These are phyloP conservation scores for Coreoperca whiteheadi DNA, from an alignment of 2,113 vertebrate species.

Conservation along the genomic window DNA sequence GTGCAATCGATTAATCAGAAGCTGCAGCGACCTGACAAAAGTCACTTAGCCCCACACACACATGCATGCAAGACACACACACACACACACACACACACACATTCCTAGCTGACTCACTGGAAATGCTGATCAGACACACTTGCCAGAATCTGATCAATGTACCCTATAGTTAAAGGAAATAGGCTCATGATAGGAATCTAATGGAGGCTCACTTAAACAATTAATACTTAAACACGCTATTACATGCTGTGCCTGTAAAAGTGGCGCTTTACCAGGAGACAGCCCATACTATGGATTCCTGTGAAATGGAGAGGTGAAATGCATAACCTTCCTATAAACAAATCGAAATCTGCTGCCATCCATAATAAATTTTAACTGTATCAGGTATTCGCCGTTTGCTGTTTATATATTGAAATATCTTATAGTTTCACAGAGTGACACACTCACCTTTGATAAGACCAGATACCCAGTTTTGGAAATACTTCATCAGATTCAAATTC, in stretches of 20 bases:
- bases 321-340: not conserved
- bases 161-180: slow-evolving; percentile 73
- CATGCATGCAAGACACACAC: not conserved
- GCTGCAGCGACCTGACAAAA: slow-evolving; percentile 7
- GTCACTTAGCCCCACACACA: not conserved
- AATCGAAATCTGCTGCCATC: slow-evolving; percentile 5
- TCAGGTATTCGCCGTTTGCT: not conserved
- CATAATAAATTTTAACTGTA: not conserved
- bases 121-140: slow-evolving; percentile 57
- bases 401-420: not conserved
- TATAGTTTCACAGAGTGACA: not conserved
- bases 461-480: too few relatives aligned
- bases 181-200: slow-evolving; percentile 72
- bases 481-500: not conserved
- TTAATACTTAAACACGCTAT: slow-evolving; percentile 68
- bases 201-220: slow-evolving; percentile 68
- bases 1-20: slow-evolving; percentile 31
- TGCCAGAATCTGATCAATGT: slow-evolving; percentile 71
- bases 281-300: slow-evolving; percentile 44
- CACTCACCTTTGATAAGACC: too few relatives aligned
- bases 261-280: slow-evolving; percentile 49
- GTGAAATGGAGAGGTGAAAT: not conserved
- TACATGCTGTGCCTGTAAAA: slow-evolving; percentile 69
- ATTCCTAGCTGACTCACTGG: slow-evolving; percentile 41
- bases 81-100: not conserved